These are phyloP conservation scores for Spatulosminthurus flaviceps DNA, from an alignment of 2,888 invertebrate genomes.

Conservation along the genomic window DNA sequence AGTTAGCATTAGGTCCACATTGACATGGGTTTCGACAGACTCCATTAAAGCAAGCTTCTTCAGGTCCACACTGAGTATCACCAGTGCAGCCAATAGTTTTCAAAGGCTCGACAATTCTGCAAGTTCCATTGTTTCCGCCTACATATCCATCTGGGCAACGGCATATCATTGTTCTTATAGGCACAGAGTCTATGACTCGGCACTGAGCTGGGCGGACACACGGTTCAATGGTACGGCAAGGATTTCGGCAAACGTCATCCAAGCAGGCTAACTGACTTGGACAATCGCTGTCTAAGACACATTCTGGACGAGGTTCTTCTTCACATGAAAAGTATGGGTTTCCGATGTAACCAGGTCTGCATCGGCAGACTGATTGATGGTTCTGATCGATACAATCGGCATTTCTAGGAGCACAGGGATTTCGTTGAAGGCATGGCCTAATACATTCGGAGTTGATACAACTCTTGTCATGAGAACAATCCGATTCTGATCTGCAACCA, in stretches of 20 bases:
- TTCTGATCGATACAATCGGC: slow-evolving; percentile 65
- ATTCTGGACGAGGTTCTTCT: slow-evolving; percentile 71
- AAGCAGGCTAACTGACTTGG: slow-evolving; percentile 82
- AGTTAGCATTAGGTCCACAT: slow-evolving; percentile 74
- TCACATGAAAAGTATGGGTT: slow-evolving; percentile 63
- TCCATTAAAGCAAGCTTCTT: slow-evolving; percentile 85
- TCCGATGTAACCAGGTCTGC: slow-evolving; percentile 64
- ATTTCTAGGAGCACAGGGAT: slow-evolving; percentile 65
- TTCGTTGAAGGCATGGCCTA: slow-evolving; percentile 65
- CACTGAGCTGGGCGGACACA: slow-evolving; percentile 83
- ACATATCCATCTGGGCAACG: slow-evolving; percentile 87
- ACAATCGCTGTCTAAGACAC: slow-evolving; percentile 78
- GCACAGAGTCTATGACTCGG: slow-evolving; percentile 82
- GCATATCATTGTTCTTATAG: slow-evolving; percentile 88
- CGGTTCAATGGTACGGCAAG: slow-evolving; percentile 80
- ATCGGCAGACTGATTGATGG: slow-evolving; percentile 65
- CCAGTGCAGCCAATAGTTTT: slow-evolving; percentile 76
- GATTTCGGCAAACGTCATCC: slow-evolving; percentile 82
- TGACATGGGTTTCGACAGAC: slow-evolving; percentile 88
- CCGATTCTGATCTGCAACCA: slow-evolving; percentile 66
- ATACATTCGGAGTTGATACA: slow-evolving; percentile 65
- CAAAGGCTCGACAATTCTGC: slow-evolving; percentile 71
- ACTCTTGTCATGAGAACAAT: slow-evolving; percentile 66
- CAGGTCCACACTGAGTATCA: slow-evolving; percentile 80
- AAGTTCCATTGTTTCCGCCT: slow-evolving; percentile 81